These are phyloP conservation scores for Mohoua ochrocephala DNA, from an alignment of 2,113 vertebrate species.

Conservation along the genomic window DNA sequence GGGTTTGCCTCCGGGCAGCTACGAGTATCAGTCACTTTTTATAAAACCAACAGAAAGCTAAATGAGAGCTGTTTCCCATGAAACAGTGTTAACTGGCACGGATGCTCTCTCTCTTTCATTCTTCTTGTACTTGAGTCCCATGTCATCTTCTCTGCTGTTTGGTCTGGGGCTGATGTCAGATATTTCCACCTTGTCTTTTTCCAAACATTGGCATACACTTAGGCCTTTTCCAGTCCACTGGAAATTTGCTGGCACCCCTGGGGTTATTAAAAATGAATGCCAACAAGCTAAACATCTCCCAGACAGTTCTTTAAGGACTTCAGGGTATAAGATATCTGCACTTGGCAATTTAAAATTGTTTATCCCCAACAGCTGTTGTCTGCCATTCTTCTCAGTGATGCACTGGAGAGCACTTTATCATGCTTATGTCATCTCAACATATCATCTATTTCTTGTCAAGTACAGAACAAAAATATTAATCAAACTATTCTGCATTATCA, in stretches of 20 bases:
- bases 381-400: not conserved
- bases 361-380: constrained; percentile 22
- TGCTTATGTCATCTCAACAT: not conserved
- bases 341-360: constrained; percentile 4
- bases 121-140: not conserved
- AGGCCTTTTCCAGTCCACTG: not conserved
- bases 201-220: not conserved
- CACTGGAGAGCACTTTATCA: not conserved
- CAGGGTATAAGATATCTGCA: not conserved
- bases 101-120: not conserved
- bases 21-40: not conserved
- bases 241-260: not conserved
- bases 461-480: not conserved
- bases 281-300: not conserved
- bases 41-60: not conserved
- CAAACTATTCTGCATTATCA: not conserved
- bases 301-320: not conserved
- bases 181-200: not conserved
- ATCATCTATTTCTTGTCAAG: constrained; percentile 15
- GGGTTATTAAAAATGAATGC: not conserved
- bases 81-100: not conserved
- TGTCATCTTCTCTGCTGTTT: not conserved
- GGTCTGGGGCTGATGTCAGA: not conserved
- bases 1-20: not conserved
- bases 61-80: not conserved